Base-by-base conservation (phyloP, 2,113 vertebrate species). In the Indri indri region DNA sequence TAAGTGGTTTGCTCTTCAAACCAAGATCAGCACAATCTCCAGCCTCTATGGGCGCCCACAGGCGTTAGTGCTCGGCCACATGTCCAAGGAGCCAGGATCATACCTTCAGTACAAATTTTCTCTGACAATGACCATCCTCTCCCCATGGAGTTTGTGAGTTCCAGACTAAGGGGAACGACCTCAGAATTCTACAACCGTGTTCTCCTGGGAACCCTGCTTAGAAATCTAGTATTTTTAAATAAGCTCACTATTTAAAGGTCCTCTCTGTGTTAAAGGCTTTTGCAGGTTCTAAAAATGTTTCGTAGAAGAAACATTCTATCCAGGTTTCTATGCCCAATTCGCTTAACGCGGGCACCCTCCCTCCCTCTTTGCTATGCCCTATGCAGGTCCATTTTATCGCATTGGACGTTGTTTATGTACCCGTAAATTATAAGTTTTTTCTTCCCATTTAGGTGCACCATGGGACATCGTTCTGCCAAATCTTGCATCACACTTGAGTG, bases 401-500 rank as follows among this genome's bases (percentile, higher is more conserved):
- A 37, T 76, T 34, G 59, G 59, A 65, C 90, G 50, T 61, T 97
- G 82, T 94, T 68, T 86, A 8, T 61, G 47, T 30, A 68, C 14
- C 57, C 42, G 76, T 54, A 90, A 80, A 65, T 54, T 45, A 34
- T 42, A 34, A 42, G 83, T 92, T 65, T 81, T 89, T 83, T n/a
- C 76, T 84, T 82, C 61, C 94, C 61, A 74, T 80, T 80, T 61
- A 85, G 93, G 92, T 85, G 86, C 73, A 83, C 93, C 91, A 10
- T 57, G 93, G 95, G 96, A 96, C 81, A 52, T 45, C 65, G 92
- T 61, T 80, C 93, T 88, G 77, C 85, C 77, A 68, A 66, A 70
- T 76, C 88, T 90, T 96, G 90, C 96, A 89, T 97, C 95, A 98
- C 85, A 37, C 66, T 73, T 14, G 22, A 88, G 57, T 59, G 63